Base-by-base conservation (phyloP, 2,797 vertebrate genomes). In the Lepus oiostolus region DNA sequence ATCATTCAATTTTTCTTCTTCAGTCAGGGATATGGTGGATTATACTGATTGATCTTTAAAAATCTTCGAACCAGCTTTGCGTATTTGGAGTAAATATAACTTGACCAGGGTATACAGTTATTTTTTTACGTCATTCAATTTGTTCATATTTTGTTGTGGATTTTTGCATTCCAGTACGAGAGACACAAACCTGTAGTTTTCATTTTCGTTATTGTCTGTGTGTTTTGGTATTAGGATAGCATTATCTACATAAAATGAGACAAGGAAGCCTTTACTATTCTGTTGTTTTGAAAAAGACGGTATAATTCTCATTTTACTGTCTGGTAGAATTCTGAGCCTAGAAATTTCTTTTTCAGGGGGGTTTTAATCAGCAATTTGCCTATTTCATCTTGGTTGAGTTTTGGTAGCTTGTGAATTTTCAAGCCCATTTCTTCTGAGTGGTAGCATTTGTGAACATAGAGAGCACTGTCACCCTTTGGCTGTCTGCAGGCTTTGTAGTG, bases 351-450 rank as follows among this genome's bases (percentile, higher is more conserved):
- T 91, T 76, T 67, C 26, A 84, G 60, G 5, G 42, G 1, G 6
- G 93, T 96, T 91, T 52, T 32, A 93, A 87, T 91, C 79, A 76
- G 68, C 86, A 82, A 74, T 38, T 94, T 94, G 3, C 28, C 47
- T 89, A 26, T 68, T 88, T 87, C 2, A 58, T 87, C 42, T 88
- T 54, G 52, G 70, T 17, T 94, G 24, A 86, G 21, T 91, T 86
- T 89, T 58, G 75, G 63, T 38, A 83, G 35, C 54, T 82, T 85
- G 38, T 35, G 35, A 52, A 79, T 89, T 93, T 96, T 95, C 65
- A 92, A 92, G 63, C 47, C 68, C 11, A 24, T 95, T 92, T 94
- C 58, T 92, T 85, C 38, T 68, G 52, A 90, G n/a, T 91, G 93
- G 47, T 93, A 52, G 93, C 81, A 60, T 77, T 94, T 88, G 89